Evolutionary conservation across 2,113 vertebrate genomes (phyloP).

Genomic region (Struthidea cinerea): DNA sequence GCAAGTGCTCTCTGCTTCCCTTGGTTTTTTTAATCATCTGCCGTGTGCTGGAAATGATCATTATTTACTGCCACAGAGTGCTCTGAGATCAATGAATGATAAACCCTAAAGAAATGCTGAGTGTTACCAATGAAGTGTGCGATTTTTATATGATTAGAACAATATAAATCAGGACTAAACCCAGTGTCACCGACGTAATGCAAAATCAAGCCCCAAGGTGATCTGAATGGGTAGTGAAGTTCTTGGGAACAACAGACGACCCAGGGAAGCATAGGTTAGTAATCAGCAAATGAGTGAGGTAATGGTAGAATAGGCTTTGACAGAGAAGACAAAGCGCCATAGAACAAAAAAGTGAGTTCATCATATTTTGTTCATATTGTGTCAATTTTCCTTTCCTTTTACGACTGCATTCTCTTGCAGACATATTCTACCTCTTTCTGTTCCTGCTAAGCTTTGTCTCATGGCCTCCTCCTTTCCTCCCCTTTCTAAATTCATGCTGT

Average conservation of each 20-base stretch:
- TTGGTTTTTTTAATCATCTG: background rate
- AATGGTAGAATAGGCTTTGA: background rate
- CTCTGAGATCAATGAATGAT: conserved; percentile 17
- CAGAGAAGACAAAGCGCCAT: background rate
- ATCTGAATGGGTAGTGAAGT: background rate
- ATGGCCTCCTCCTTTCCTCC: background rate
- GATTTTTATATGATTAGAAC: background rate
- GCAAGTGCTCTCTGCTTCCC: background rate
- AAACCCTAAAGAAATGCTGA: conserved; percentile 16
- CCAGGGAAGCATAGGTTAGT: background rate
- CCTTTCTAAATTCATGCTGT: conserved; percentile 23
- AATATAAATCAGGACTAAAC: background rate
- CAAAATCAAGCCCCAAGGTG: background rate
- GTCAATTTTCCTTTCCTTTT: conserved; percentile 3
- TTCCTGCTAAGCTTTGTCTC: background rate
- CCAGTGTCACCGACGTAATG: background rate
- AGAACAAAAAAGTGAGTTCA: background rate
- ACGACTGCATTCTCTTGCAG: background rate
- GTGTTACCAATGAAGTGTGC: background rate
- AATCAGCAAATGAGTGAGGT: background rate
- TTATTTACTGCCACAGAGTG: conserved; percentile 1
- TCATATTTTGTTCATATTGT: background rate
- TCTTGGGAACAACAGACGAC: background rate
- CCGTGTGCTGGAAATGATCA: background rate
- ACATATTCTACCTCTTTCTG: background rate